phyloP scores from a whole-genome alignment of 1,140 invertebrate genomes.

The Drosophila auraria region DNA sequence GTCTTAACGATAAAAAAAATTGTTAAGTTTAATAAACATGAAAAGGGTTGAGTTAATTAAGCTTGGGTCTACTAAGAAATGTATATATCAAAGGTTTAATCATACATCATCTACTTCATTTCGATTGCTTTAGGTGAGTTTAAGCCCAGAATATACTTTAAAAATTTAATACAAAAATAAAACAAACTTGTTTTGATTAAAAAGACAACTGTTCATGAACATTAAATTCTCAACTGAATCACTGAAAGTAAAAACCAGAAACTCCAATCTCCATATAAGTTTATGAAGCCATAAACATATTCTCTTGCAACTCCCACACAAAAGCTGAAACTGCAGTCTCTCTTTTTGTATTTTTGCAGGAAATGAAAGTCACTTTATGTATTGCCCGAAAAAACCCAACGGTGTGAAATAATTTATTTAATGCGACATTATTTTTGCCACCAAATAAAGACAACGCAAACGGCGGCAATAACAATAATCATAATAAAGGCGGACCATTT shows the following conservation, averaged over 20 bases:
- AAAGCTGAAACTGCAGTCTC: conserved; percentile 13
- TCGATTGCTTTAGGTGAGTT: too few species aligned
- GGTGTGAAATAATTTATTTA: conserved; percentile 78
- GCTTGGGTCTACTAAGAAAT: too few species aligned
- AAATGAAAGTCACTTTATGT: conserved; percentile 70
- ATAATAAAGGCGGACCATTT: conserved; percentile 70
- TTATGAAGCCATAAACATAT: conserved; percentile 50
- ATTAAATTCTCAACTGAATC: conserved; percentile 28
- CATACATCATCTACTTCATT: too few species aligned
- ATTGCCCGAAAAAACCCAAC: conserved; percentile 32
- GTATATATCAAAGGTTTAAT: too few species aligned
- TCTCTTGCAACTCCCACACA: conserved; percentile 51
- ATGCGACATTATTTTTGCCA: conserved; percentile 67
- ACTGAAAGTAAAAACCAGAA: conserved; percentile 37
- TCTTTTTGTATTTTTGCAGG: conserved; percentile 50
- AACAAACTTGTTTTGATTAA: background rate
- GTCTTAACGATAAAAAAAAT: background rate
- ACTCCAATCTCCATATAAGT: conserved; percentile 34
- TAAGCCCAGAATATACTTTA: background rate
- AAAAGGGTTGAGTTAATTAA: background rate
- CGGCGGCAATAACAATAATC: conserved; percentile 54
- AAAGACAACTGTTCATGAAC: conserved; percentile 10
- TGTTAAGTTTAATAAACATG: background rate
- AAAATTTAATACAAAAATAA: background rate
- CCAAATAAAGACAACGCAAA: conserved; percentile 76